Base-by-base conservation (phyloP, 2,797 vertebrate genomes). In the Fistularia commersonii region DNA sequence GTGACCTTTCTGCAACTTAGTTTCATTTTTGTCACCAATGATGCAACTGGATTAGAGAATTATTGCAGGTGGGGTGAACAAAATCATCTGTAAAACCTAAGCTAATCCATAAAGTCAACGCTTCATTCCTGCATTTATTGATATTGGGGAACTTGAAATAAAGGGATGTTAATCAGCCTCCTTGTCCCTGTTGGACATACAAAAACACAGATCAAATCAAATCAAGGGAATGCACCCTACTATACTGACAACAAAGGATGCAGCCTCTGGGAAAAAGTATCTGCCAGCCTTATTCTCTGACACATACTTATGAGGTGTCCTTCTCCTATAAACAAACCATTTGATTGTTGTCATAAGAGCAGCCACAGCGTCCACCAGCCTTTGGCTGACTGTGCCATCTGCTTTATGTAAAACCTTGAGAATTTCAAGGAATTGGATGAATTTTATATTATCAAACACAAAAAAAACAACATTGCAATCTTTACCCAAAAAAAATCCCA, bases 11-110 rank as follows among this genome's bases (percentile, higher is more conserved):
- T 66, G 56, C 55, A 76, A 80, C 68, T 74, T 64, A 54, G 71
- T 79, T 82, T 81, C 46, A 84, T 81, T 77, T 78, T 61, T 73
- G 58, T 62, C 72, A 59, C 41, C 57, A 48, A 46, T 79, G 78
- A 85, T 81, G 74, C 69, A 73, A 80, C 73, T 76, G 80, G 87
- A 86, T 85, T 82, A 85, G 42, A 63, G 78, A 76, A 74, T 76
- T 74, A 84, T 46, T 42, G 45, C 47, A 54, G 61, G 42, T 2
- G 23, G 79, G 74, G 80, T 76, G 58, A 63, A 64, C 52, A 59
- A 71, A 68, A 55, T 70, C 54, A 75, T 81, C 59, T 59, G 41
- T 63, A 50, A 72, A 67, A 65, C 35, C 34, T 45, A 52, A 78
- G 64, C 57, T 66, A 54, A 76, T 40, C 48, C 41, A 37, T 52